Evolutionary conservation across 2,888 invertebrate genomes (phyloP).

Genomic region (Spicauda simplicius): DNA sequence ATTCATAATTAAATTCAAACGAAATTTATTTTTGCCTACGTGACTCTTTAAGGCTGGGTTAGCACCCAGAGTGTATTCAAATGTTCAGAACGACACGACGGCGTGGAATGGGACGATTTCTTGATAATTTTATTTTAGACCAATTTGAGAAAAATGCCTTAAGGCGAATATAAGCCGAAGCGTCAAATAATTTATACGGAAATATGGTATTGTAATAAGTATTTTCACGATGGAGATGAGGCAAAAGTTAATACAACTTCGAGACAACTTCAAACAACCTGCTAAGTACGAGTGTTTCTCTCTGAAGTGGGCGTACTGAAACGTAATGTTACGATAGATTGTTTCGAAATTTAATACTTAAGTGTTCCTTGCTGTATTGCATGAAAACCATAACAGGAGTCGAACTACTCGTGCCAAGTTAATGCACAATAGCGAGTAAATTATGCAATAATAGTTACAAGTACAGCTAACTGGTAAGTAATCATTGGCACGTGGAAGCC

Average conservation of each 20-base stretch:
- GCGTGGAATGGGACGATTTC: too few relatives aligned
- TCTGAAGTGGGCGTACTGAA: neutral
- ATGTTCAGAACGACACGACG: too few relatives aligned
- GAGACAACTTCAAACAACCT: neutral
- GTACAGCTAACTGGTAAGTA: conserved; percentile 41
- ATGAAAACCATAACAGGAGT: conserved; percentile 12
- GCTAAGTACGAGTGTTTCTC: neutral
- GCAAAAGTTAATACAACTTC: neutral
- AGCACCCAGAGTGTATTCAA: too few relatives aligned
- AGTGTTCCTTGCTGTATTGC: neutral
- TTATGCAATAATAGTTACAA: conserved; percentile 53
- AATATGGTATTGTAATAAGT: neutral
- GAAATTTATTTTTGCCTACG: too few relatives aligned
- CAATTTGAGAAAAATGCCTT: too few relatives aligned
- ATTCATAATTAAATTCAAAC: too few relatives aligned
- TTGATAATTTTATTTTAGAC: too few relatives aligned
- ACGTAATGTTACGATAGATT: neutral
- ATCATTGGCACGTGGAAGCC: conserved; percentile 63
- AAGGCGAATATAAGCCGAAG: too few relatives aligned
- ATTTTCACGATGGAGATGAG: neutral
- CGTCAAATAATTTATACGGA: neutral
- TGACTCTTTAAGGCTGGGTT: too few relatives aligned
- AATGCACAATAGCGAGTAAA: conserved; percentile 41
- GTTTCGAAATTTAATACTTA: neutral
- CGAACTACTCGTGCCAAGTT: conserved; percentile 32